Evolutionary conservation across 2,888 invertebrate genomes (phyloP), one percentile per base, ranked within the genome.

Genomic region (Argynnis bischoffii): DNA sequence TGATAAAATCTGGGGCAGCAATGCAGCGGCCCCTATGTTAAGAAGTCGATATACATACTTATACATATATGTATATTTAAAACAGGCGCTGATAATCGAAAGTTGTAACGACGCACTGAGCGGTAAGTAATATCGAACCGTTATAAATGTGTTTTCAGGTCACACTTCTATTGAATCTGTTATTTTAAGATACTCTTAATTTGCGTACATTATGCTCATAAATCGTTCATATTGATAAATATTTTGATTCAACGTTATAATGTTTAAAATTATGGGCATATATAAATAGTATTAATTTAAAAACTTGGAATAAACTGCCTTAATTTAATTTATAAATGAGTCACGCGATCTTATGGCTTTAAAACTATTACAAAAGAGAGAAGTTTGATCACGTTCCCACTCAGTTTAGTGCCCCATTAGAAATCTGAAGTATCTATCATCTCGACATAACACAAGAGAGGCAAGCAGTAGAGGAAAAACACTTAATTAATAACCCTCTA

Each of bases 91-190:
- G 71, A 73, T 72, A 74, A 76, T 73, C 70, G 74, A 75, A 76
- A 75, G 75, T 76, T 67, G 74, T 67, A 70, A 57, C 56, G 63
- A 69, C 55, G 68, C 61, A 63, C 63, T 55, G 67, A 68, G 69
- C 64, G 63, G 55, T 71, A 69, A 75, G 70, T 69, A 60, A 57
- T 73, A 69, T 68, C 46, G 8, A 73, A 72, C 75, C 76, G 75
- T 75, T 76, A 76, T 71, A 73, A 70, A 55, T 56, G 61, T 53
- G 70, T 64, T 73, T 74, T 73, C 64, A 67, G 74, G 73, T 74
- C 76, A 75, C 57, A 67, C 64, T 64, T 67, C 54, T 64, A 59
- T 57, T 35, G 16, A 8, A 41, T 61, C 35, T 61, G 18, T 41
- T 61, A 13, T n/a, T 35, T 50, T 21, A 15, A 15, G 18, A 16